Evolutionary conservation across 2,888 invertebrate genomes (phyloP), one percentile per base, ranked within the genome.

Genomic region (Odontocerum albicorne): DNA sequence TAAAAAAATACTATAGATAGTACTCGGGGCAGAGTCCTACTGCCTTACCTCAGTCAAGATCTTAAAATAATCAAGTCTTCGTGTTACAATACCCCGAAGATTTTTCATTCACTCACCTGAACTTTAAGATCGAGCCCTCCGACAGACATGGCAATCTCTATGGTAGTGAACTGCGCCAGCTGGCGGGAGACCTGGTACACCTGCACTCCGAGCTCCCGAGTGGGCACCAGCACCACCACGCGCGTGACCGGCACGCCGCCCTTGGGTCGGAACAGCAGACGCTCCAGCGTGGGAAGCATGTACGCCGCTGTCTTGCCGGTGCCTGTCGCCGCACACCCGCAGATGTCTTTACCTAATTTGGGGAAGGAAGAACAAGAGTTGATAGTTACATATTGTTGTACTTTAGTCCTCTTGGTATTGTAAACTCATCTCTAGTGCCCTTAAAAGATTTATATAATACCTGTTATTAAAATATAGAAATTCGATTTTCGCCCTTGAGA

Each of bases 231-330:
- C 3, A 99, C 92, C 4, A 99, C 74, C 0, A 99, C 98, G 62
- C 94, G 74, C 0, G 91, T 91, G 2, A 83, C 83, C 36, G 82
- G 83, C 67, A 77, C 80, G 64, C 72, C 85, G 21, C 86, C 83
- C 27, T 84, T 79, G 0, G 96, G 90, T 63, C 91, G 86, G 71
- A 92, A 97, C 8, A 98, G 72, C 57, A 99, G 79, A 60, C 98
- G 82, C 74, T 99, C 99, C 47, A 99, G 69, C 1, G 96, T 95
- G 0, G 99, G 99, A 63, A 99, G 74, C 93, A 99, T 97, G 72
- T 97, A 99, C 0, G 99, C 98, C 0, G 96, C 96, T 0, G 99
- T 99, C 81, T 99, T 99, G 49, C 98, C 97, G 4, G 92, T 90
- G 46, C 99, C 99, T 0, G 98, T 99, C 0, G 97, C 96, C 20